Evolutionary conservation across 2,888 invertebrate species (phyloP).

Genomic region (Clepsis dumicolana): DNA sequence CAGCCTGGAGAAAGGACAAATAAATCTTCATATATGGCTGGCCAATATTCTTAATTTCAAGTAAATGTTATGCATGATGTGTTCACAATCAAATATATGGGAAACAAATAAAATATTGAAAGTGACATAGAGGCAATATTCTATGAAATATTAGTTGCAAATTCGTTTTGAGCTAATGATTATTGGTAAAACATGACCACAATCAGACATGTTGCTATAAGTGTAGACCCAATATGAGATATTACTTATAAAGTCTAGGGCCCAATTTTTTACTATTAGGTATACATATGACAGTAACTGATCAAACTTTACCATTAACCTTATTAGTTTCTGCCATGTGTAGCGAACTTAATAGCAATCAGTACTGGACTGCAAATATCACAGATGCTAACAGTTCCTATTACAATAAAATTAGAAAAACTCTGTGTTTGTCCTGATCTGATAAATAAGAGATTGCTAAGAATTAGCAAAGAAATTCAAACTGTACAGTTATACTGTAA

Average conservation of each 20-base stretch:
- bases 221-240: too few relatives aligned
- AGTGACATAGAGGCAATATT: constrained; percentile 55
- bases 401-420: constrained; percentile 43
- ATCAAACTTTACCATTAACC: constrained; percentile 47
- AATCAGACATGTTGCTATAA: constrained; percentile 43
- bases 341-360: constrained; percentile 72
- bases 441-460: constrained; percentile 32
- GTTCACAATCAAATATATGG: constrained; percentile 66
- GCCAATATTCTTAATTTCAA: constrained; percentile 46
- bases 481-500: constrained; percentile 33
- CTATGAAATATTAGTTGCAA: constrained; percentile 50
- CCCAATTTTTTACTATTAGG: constrained; percentile 15
- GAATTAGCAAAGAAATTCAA: constrained; percentile 25
- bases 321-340: constrained; percentile 35
- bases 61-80: constrained; percentile 41
- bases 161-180: constrained; percentile 15
- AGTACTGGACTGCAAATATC: constrained; percentile 81
- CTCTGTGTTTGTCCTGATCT: background rate
- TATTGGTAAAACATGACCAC: constrained; percentile 50
- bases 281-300: constrained; percentile 19
- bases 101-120: constrained; percentile 78
- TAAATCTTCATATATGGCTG: constrained; percentile 56
- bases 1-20: constrained; percentile 57
- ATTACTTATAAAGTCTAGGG: too few relatives aligned
- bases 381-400: constrained; percentile 77